These are phyloP conservation scores for Anser brachyrhynchus DNA, from an alignment of 2,113 vertebrate genomes.

Conservation along the genomic window DNA sequence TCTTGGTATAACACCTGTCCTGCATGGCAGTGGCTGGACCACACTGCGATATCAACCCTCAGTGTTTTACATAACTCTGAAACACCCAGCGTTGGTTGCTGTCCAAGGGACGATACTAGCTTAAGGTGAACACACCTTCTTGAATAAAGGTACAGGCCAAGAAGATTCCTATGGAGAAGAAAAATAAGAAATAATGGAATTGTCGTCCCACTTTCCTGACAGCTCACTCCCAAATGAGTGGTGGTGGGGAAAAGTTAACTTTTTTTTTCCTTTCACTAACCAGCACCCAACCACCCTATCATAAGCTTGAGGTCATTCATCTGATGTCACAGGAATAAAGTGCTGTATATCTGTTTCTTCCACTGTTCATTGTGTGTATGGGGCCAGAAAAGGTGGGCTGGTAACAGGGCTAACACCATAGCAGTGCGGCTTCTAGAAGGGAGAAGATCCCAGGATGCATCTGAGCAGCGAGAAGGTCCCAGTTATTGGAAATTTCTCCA, in stretches of 20 bases:
- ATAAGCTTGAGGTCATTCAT: background rate
- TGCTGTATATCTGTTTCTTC: background rate
- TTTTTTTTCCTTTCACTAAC: background rate
- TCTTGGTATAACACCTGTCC: background rate
- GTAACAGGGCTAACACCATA: background rate
- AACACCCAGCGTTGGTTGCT: rapidly evolving
- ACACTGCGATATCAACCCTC: background rate
- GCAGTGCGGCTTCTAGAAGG: background rate
- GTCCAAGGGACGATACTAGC: background rate
- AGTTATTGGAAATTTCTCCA: background rate
- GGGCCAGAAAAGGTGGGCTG: background rate
- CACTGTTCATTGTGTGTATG: background rate
- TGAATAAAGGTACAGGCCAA: background rate
- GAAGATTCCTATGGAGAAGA: background rate
- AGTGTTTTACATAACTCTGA: background rate
- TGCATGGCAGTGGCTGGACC: rapidly evolving
- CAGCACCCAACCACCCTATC: background rate
- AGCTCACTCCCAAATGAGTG: background rate
- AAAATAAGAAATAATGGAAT: background rate
- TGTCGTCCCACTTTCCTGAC: background rate
- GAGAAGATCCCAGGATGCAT: background rate
- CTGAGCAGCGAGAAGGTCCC: background rate
- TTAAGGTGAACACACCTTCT: background rate
- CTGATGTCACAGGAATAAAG: background rate
- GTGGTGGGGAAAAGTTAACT: background rate